Evolutionary conservation across 2,888 invertebrate species (phyloP), one percentile per base, ranked within the genome.

Genomic region (Pristionchus maxplancki): DNA sequence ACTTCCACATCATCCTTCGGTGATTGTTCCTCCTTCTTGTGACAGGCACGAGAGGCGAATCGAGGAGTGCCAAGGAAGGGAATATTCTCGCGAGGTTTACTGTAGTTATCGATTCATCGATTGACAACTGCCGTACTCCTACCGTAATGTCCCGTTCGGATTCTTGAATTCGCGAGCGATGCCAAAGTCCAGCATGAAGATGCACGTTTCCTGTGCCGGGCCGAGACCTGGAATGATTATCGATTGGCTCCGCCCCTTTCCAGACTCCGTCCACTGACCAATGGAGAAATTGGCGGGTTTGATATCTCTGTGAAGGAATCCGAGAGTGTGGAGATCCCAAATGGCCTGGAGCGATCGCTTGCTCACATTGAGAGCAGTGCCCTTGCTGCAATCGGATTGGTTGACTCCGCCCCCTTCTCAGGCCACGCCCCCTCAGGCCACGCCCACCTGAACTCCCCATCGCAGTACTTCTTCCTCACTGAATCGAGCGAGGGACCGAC

Each of bases 111-210:
- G 34, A 44, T 83, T 83, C 31, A 44, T 34, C 24, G 28, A 78
- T 11, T 34, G 15, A 1, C 15, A 0, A 11, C n/a, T 83, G 53
- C 34, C 13, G 53, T 83, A 83, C 8, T 28, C 34, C 15, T 83
- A 50, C 82, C 82, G 82, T 34, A 53, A 34, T 50, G 82, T 50
- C 34, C 82, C 82, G 11, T 50, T 53, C 28, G 82, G 53, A 34
- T 50, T 83, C 82, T 83, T 83, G 82, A 53, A 83, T 28, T 83
- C 82, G 37, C 82, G 82, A n/a, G 82, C 82, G 82, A 83, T 83
- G 17, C 82, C 82, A 20, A 83, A 83, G 28, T 83, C 82, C 20
- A 83, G 53, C 50, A 83, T 53, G 53, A 53, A 83, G 50, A 83
- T 83, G 37, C 82, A 53, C 31, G 11, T 83, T 28, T 83, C 82